These are phyloP conservation scores for Mizuhopecten yessoensis DNA, from an alignment of 1,140 invertebrate genomes.

Conservation along the genomic window DNA sequence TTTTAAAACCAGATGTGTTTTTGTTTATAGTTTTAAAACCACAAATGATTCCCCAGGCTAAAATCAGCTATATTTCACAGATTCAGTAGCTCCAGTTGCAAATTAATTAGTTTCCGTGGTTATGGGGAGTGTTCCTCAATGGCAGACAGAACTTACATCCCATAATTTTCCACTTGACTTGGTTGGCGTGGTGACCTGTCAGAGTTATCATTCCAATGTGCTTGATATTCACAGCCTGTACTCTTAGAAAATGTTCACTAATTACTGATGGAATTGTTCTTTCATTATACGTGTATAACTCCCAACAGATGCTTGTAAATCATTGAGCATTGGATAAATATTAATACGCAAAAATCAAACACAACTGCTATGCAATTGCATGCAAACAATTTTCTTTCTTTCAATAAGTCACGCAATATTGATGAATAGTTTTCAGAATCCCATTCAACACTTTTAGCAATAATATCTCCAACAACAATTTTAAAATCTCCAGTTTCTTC, in stretches of 20 bases:
- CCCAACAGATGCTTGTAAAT: not conserved
- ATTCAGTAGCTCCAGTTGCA: not conserved
- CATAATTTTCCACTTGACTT: conserved; percentile 34
- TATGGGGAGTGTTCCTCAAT: not conserved
- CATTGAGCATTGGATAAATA: conserved; percentile 34
- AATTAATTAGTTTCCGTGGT: not conserved
- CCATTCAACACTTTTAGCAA: too few species aligned
- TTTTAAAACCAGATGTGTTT: conserved; percentile 17
- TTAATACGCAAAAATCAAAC: conserved; percentile 1
- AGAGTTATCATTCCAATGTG: not conserved
- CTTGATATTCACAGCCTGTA: not conserved
- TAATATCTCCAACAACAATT: too few species aligned
- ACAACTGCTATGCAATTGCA: not conserved
- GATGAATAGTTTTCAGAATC: too few species aligned
- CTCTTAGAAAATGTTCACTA: not conserved
- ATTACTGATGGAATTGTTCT: not conserved
- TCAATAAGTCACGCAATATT: too few species aligned
- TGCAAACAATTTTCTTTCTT: not conserved
- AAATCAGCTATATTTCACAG: not conserved
- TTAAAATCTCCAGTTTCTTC: too few species aligned
- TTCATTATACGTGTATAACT: not conserved
- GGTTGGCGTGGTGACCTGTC: not conserved
- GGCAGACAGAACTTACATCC: not conserved
- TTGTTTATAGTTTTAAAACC: conserved; percentile 32
- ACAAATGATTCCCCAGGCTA: not conserved